These are phyloP conservation scores for Hydrolagus colliei DNA, from an alignment of 2,797 vertebrate genomes.

Conservation along the genomic window DNA sequence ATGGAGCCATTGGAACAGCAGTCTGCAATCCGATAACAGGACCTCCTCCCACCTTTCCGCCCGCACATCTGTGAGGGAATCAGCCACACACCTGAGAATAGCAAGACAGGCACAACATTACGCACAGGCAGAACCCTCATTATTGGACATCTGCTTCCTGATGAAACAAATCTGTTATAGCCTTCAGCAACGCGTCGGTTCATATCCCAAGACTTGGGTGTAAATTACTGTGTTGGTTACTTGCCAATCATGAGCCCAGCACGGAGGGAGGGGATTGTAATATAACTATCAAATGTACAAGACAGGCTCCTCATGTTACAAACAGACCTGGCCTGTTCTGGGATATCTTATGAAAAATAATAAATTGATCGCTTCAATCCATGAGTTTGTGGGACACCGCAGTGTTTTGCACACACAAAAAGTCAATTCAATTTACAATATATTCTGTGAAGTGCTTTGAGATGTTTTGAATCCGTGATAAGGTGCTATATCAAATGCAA, in stretches of 20 bases:
- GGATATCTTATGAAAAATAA: too few species aligned
- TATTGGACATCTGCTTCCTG: conserved; percentile 66
- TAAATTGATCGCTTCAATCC: too few species aligned
- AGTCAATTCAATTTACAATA: too few species aligned
- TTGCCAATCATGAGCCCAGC: conserved; percentile 61
- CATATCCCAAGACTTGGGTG: conserved; percentile 55
- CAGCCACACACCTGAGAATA: conserved; percentile 39
- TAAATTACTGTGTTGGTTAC: conserved; percentile 59
- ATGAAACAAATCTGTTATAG: conserved; percentile 62
- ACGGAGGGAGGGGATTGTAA: conserved; percentile 54
- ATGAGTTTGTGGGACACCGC: too few species aligned
- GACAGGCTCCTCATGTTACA: too few species aligned
- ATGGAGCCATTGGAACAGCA: not conserved
- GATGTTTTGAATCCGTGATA: too few species aligned
- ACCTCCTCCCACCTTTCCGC: conserved; percentile 26
- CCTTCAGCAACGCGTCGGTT: conserved; percentile 70
- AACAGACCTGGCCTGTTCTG: too few species aligned
- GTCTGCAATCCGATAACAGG: too few species aligned
- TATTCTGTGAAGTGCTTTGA: too few species aligned
- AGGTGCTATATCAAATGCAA: too few species aligned
- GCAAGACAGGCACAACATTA: conserved; percentile 40
- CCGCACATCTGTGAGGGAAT: conserved; percentile 49
- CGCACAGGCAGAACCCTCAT: conserved; percentile 66
- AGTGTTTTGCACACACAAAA: too few species aligned
- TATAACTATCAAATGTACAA: conserved; percentile 58